Evolutionary conservation across 2,888 invertebrate genomes (phyloP), one percentile per base, ranked within the genome.

Genomic region (Tricholauxania praeusta): DNA sequence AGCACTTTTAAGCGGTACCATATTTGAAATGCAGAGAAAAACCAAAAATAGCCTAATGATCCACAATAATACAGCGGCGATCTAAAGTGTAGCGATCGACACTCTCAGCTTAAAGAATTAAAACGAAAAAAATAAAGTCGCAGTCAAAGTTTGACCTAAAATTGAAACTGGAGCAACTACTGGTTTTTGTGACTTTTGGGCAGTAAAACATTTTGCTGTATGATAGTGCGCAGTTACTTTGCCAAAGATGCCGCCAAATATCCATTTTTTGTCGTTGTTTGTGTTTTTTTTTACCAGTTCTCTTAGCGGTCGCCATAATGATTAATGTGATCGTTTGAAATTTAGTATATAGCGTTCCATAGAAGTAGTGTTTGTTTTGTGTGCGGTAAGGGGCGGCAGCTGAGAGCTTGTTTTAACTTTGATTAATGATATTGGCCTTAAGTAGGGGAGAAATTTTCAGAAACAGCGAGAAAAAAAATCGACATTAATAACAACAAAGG

Each of bases 141-240:
- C 7, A 12, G 19, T 49, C 49, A 15, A 49, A 47, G 53, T 63
- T 62, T 70, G 70, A 70, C 70, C 70, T 19, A 70, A 63, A 64
- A 70, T 60, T 15, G 48, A 70, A 64, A 63, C 63, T 70, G 70
- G 70, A 70, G 70, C 70, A 70, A 70, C 70, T 70, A 70, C 70
- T 70, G 70, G 63, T 70, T 63, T 70, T 70, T 49, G 49, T 48
- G 53, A 28, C 19, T 19, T 51, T 19, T 48, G 19, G 19, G 19
- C 12, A 17, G 64, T 12, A 48, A 49, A 64, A 8, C 64, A 51
- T 51, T 48, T 51, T 39, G 39, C 39, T 39, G n/a, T n/a, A 39
- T 39, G 39, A 8, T 39, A 39, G 7, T 39, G 10, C 39, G 39
- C 39, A 39, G 39, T 39, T 39, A 39, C 39, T 39, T 28, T 39